Evolutionary conservation across 2,888 invertebrate genomes (phyloP), one percentile per base, ranked within the genome.

Genomic region (Globia sparganii): DNA sequence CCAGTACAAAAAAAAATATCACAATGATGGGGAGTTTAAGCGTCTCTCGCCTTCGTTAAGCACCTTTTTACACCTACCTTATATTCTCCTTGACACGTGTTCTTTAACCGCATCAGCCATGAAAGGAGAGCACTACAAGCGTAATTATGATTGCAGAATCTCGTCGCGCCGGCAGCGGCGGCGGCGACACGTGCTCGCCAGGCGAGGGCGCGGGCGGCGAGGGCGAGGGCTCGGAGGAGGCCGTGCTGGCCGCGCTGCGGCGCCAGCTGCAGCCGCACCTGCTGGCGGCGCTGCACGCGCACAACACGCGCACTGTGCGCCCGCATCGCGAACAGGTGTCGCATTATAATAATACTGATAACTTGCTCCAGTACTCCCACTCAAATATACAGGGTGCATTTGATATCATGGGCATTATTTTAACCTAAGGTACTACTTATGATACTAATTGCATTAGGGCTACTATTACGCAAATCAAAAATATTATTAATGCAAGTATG

Each of bases 211-310:
- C 37, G 91, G 83, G 82, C 66, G 70, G 77, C 80, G 85, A 77
- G 74, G 88, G 81, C 53, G 86, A 82, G 78, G 86, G 85, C 78
- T 96, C 97, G 73, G 97, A 97, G 86, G 97, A 97, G 87, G 97
- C 98, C 66, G 98, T 98, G 97, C 94, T 98, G 89, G 97, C 97
- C 68, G 98, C 98, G 67, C 94, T 98, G 86, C 97, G 98, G 21
- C 96, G 97, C 34, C 98, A 98, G 92, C 97, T 98, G 87, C 98
- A 98, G 91, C 98, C 98, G 75, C 98, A 98, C 91, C 94, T 98
- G 81, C 90, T 93, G 78, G 93, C 93, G 56, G 93, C 93, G 72
- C 87, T 93, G 76, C 96, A 97, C 88, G 97, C 97, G 72, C 97
- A 97, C 81, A 96, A 95, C 82, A 90, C 89, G 80, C 88, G 86